Evolutionary conservation across 2,113 vertebrate genomes (phyloP).

Genomic region (Talpa occidentalis): DNA sequence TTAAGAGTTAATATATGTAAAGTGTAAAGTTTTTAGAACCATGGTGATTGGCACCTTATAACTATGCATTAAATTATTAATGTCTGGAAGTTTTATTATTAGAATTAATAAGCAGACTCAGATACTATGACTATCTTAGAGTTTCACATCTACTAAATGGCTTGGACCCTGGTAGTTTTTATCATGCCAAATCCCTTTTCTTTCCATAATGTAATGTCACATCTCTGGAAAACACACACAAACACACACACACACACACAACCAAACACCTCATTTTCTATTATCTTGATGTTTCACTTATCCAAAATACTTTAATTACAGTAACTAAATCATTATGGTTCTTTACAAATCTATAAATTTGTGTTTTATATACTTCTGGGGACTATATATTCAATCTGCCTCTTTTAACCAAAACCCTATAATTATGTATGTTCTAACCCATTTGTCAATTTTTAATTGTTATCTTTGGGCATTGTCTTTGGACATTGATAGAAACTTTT

Average conservation of each 20-base stretch:
- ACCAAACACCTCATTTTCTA: neutral
- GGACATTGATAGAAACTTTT: neutral
- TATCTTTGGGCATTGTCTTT: neutral
- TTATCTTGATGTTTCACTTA: neutral
- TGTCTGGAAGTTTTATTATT: neutral
- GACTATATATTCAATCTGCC: neutral
- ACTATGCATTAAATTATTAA: neutral
- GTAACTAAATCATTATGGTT: neutral
- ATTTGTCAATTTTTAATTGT: neutral
- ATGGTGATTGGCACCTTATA: neutral
- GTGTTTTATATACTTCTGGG: neutral
- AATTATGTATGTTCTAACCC: neutral
- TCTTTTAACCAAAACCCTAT: neutral
- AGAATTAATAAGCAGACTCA: neutral
- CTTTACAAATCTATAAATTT: neutral
- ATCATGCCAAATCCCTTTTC: neutral
- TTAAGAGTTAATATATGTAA: neutral
- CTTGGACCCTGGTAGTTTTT: neutral
- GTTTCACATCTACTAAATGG: neutral
- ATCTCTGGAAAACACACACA: neutral
- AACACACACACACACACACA: too few species aligned
- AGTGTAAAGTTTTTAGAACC: neutral
- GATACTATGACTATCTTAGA: neutral
- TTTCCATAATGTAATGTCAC: neutral
- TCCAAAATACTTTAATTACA: slow-evolving; percentile 35